phyloP scores from a whole-genome alignment of 2,888 invertebrate genomes.

The Dioctria linearis region DNA sequence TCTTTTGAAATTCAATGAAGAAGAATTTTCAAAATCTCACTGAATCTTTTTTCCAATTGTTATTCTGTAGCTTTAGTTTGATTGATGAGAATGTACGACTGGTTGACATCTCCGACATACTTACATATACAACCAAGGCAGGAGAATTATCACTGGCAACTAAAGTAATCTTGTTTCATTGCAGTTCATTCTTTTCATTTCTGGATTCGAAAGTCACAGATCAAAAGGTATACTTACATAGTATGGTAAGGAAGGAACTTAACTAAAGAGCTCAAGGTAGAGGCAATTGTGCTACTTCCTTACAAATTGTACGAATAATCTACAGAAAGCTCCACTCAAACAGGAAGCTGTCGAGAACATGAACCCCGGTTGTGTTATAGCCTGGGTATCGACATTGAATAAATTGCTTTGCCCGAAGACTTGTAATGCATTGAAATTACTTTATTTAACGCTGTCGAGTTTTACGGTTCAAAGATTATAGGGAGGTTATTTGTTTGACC shows the following conservation, averaged over 20 bases:
- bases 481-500: neutral
- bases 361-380: neutral
- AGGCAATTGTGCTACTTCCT: neutral
- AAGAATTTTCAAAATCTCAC: too few relatives aligned
- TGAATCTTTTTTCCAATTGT: too few relatives aligned
- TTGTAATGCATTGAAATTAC: constrained; percentile 51
- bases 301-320: constrained; percentile 24
- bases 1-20: too few relatives aligned
- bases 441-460: constrained; percentile 23
- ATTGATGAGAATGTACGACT: too few relatives aligned
- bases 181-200: neutral
- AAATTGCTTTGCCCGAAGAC: constrained; percentile 44
- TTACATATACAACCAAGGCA: neutral
- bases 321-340: constrained; percentile 2
- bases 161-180: neutral
- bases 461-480: neutral
- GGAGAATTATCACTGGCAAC: neutral
- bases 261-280: neutral
- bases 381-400: constrained; percentile 31
- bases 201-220: too few relatives aligned
- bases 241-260: too few relatives aligned
- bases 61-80: too few relatives aligned
- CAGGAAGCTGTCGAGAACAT: constrained; percentile 19
- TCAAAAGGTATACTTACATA: too few relatives aligned
- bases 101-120: too few relatives aligned